Conservation (phyloP, 2,888 invertebrate genomes). For the Zaprionus lineosus region DNA sequence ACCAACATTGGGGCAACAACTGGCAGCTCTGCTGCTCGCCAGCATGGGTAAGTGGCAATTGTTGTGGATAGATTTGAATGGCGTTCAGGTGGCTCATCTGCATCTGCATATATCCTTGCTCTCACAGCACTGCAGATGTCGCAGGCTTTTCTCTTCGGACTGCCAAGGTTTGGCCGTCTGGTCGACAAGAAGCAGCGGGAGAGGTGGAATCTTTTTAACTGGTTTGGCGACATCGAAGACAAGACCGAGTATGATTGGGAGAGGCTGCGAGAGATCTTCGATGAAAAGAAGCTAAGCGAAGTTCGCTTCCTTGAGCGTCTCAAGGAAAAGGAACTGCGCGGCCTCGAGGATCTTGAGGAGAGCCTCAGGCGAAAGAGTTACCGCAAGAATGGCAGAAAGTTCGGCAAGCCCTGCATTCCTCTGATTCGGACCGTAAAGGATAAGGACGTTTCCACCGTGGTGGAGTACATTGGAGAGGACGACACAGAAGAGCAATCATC, state of each 20-base stretch:
- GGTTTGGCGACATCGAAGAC: constrained; percentile 43
- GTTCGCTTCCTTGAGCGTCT: constrained; percentile 46
- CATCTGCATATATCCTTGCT: background rate
- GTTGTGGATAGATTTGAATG: no score
- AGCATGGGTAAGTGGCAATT: constrained; percentile 50
- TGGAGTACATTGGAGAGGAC: no score
- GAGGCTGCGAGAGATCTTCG: constrained; percentile 59
- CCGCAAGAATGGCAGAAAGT: no score
- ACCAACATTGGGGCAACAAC: constrained; percentile 44
- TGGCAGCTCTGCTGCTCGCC: constrained; percentile 51
- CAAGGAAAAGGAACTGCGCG: constrained; percentile 48
- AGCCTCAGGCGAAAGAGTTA: no score
- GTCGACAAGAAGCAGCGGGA: constrained; percentile 50
- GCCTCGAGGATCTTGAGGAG: constrained; percentile 33
- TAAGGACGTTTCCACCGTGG: no score
- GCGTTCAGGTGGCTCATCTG: background rate
- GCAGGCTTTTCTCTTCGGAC: no score
- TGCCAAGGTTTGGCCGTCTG: constrained; percentile 47
- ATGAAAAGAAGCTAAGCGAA: constrained; percentile 62
- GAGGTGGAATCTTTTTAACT: constrained; percentile 59
- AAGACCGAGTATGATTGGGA: constrained; percentile 53
- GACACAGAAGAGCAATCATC: no score
- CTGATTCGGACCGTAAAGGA: no score
- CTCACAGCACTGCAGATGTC: constrained; percentile 38
- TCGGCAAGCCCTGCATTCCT: no score